Percentiles rank a stretch among this genome's conserved stretches.
Evolutionary conservation across 2,797 vertebrate genomes (phyloP).

Genomic region (Pachyuromys duprasi): DNA sequence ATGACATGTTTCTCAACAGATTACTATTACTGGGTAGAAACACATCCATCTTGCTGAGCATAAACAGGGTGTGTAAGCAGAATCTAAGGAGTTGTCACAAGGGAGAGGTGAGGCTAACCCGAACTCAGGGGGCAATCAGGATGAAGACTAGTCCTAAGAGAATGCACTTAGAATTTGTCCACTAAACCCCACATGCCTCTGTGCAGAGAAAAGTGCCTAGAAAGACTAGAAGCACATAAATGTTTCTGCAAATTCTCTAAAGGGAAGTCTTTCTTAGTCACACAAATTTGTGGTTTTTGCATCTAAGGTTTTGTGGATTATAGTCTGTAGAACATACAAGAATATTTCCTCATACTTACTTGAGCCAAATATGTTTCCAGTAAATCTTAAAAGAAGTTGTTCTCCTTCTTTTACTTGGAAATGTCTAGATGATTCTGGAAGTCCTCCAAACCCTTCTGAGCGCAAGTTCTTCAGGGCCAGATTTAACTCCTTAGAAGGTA

Average conservation of each 20-base stretch:
- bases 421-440: conserved; percentile 87
- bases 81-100: background rate
- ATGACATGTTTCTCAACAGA: background rate
- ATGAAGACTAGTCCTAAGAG: background rate
- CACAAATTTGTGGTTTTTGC: background rate
- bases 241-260: background rate
- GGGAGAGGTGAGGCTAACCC: background rate
- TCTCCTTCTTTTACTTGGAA: conserved; percentile 92
- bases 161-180: background rate
- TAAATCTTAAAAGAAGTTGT: conserved; percentile 91
- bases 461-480: conserved; percentile 87
- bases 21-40: background rate
- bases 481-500: conserved; percentile 89
- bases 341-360: conserved; percentile 83
- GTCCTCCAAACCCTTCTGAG: conserved; percentile 86
- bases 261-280: background rate
- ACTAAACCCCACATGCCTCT: background rate
- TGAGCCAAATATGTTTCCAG: conserved; percentile 92
- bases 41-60: background rate
- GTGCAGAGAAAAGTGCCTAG: background rate
- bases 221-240: background rate
- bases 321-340: background rate
- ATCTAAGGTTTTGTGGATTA: background rate
- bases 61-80: background rate
- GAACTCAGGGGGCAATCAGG: background rate